Percentiles rank a stretch among this genome's conserved stretches.
Conservation (phyloP, 1,140 invertebrate genomes). For the Macrobrachium nipponense region DNA sequence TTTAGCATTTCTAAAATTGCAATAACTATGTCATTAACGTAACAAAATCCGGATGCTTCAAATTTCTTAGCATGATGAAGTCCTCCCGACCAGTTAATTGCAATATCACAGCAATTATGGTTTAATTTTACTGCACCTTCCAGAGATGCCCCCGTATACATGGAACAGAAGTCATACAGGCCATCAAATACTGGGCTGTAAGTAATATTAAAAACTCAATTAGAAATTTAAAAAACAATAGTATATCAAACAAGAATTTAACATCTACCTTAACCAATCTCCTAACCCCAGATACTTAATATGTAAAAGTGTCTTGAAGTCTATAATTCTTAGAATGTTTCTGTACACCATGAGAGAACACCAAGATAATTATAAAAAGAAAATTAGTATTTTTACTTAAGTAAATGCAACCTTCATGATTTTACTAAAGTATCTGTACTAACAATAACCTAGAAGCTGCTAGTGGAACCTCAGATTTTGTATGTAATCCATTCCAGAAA, state of each 20-base stretch:
- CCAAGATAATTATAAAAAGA: too few relatives aligned
- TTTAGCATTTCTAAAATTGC: constrained; percentile 94
- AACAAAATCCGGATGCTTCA: constrained; percentile 97
- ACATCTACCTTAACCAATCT: constrained; percentile 97
- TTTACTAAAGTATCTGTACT: too few relatives aligned
- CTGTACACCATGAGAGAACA: too few relatives aligned
- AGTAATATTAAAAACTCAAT: constrained; percentile 59
- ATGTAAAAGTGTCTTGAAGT: too few relatives aligned
- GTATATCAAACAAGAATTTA: constrained; percentile 81
- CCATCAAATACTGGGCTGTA: constrained; percentile 95
- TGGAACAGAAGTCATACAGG: constrained; percentile 97
- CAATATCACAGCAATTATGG: constrained; percentile 94
- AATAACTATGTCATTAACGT: constrained; percentile 99
- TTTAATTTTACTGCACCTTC: constrained; percentile 96
- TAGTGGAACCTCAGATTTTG: too few relatives aligned
- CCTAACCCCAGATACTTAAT: constrained; percentile 79
- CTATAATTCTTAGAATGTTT: too few relatives aligned
- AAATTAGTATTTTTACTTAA: too few relatives aligned
- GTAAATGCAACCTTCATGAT: too few relatives aligned
- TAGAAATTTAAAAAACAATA: neutral
- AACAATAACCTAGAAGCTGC: too few relatives aligned
- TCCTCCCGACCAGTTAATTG: constrained; percentile 99
- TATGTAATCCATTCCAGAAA: too few relatives aligned
- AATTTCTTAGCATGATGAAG: constrained; percentile 99
- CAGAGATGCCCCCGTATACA: constrained; percentile 96